Base-by-base conservation (phyloP, 2,113 vertebrate species). In the Progne subis region DNA sequence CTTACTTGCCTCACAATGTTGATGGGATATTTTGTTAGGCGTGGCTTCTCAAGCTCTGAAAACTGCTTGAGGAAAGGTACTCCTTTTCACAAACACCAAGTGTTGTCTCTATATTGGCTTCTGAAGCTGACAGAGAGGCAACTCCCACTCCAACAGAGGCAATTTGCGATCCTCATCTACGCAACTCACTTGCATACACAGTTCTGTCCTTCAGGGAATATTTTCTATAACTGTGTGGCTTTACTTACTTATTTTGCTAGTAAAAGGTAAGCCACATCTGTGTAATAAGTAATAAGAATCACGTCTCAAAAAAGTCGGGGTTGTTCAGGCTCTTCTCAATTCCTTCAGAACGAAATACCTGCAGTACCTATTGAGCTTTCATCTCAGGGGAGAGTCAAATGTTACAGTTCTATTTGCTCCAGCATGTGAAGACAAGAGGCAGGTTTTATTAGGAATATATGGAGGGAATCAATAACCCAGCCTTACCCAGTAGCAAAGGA, bases 381-480 rank as follows among this genome's bases (percentile, higher is more conserved):
- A 52, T 82, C 86, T 95, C 64, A 43, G 31, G 60, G 44, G 86
- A 29, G 34, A 52, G 69, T 70, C 80, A 94, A 83, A 95, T 70
- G 59, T 70, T 92, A 68, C 52, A 65, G 41, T 57, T 52, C 92
- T 82, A 88, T 97, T 96, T 96, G 93, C 86, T 92, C 63, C 67
- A 60, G 64, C 41, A 46, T 90, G 49, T 78, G 85, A 79, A 86
- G 68, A 74, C 64, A 32, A 57, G 60, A 81, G 21, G 44, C 47
- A 32, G n/a, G 57, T 50, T 92, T 91, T 95, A 88, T 90, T 86
- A 91, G 69, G 61, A 83, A 70, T 61, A n/a, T 60, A 87, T 23
- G 50, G 31, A 89, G 44, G 57, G 65, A 94, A 97, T 70, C 34
- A 9, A 80, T 67, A 89, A 78, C n/a, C 37, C 61, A 91, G 26